Evolutionary conservation across 1,140 invertebrate species (phyloP), one percentile per base, ranked within the genome.

Genomic region (Trinorchestia longiramus): DNA sequence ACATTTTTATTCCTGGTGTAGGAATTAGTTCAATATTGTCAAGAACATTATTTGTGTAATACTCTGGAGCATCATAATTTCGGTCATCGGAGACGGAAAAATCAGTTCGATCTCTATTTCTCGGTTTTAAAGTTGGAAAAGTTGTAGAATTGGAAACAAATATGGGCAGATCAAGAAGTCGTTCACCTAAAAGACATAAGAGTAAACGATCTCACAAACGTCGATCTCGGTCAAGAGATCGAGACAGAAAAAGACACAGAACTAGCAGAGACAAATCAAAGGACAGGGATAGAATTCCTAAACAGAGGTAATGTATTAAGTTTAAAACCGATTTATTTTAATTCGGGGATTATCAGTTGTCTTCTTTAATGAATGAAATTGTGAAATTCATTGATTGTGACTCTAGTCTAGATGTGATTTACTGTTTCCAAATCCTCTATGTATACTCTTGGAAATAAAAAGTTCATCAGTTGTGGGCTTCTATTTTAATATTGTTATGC

Each of bases 171-270:
- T 94, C 95, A 95, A 96, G 95, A 77, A 96, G 96, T 94, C 95
- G 96, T 43, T 96, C 95, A 62, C 96, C 96, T 95, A 96, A 96
- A 87, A 96, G 95, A 95, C 96, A 97, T 95, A 95, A 95, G 15
- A 97, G 97, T 87, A 97, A 97, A 95, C 97, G 97, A 96, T 97
- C 97, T 96, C 97, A 97, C 95, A 97, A 97, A 94, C 97, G 97
- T 96, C 96, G 97, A 44, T 96, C 95, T 4, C 97, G 97, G 43
- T 97, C 97, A 87, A 96, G 97, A 88, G 97, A 97, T 44, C 96
- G 97, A 96, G 97, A 96, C 90, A 96, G 97, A 95, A 96, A 96
- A 95, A 97, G 97, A 45, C 92, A 94, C 44, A 43, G 92, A 94
- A 45, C 43, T 36, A 96, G 97, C 45, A 96, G 97, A 90, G 97